Percentiles rank a stretch among this genome's conserved stretches.
Conservation (phyloP, 2,888 invertebrate genomes). For the Pristionchus arcanus region DNA sequence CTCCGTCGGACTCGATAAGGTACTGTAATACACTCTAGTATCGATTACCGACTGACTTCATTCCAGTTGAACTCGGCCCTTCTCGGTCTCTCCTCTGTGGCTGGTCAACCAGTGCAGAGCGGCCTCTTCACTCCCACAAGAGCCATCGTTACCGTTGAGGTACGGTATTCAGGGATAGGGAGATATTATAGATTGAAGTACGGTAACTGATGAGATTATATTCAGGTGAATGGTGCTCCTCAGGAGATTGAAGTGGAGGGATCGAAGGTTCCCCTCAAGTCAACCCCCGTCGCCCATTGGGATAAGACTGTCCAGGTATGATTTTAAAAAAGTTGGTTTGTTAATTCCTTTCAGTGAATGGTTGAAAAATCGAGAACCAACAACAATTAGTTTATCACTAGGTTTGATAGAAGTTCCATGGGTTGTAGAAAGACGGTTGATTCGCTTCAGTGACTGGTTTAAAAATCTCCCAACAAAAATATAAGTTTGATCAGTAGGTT, state of each 20-base stretch:
- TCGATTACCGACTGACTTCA: not conserved
- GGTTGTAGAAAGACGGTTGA: too few species aligned
- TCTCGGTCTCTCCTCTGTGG: slow-evolving; percentile 36
- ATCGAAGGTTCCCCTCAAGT: slow-evolving; percentile 39
- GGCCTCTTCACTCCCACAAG: slow-evolving; percentile 15
- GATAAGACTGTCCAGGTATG: slow-evolving; percentile 20
- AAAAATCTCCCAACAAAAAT: too few species aligned
- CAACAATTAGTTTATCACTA: too few species aligned
- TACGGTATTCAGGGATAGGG: not conserved
- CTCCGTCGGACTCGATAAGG: slow-evolving; percentile 34
- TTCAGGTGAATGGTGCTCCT: slow-evolving; percentile 28
- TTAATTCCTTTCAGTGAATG: too few species aligned
- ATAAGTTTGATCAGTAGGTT: too few species aligned
- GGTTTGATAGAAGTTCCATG: too few species aligned
- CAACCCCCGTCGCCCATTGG: not conserved
- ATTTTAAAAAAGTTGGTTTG: too few species aligned
- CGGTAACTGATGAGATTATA: not conserved
- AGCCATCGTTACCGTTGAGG: slow-evolving; percentile 51
- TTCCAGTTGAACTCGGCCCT: slow-evolving; percentile 49
- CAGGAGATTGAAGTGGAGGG: slow-evolving; percentile 18
- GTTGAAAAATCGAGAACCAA: too few species aligned
- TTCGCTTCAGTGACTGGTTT: too few species aligned
- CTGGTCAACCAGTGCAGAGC: not conserved
- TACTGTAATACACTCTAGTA: not conserved
- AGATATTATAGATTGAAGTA: not conserved